phyloP scores from a whole-genome alignment of 2,888 invertebrate genomes.

The Ischnura elegans region DNA sequence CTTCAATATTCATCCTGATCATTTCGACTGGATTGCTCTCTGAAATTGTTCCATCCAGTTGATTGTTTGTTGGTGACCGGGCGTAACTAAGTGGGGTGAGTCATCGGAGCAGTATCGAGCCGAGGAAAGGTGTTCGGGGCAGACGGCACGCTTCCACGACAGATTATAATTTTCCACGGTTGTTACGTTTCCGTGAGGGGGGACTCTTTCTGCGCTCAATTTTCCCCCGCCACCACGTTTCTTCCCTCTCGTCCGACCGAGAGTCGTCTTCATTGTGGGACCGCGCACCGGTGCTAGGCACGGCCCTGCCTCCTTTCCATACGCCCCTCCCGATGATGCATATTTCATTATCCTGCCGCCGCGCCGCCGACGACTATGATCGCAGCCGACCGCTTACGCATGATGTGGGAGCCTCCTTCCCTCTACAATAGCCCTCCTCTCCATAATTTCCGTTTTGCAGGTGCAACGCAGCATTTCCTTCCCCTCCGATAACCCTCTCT shows the following conservation, averaged over 20 bases:
- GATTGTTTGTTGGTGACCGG: neutral
- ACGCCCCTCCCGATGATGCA: neutral
- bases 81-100: slow-evolving; percentile 10
- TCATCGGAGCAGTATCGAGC: neutral
- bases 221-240: neutral
- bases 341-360: slow-evolving; percentile 26
- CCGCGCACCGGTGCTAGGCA: neutral
- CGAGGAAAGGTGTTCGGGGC: neutral
- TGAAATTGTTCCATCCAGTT: neutral
- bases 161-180: neutral
- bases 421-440: neutral
- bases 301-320: neutral
- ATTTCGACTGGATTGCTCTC: neutral
- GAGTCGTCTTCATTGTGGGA: neutral
- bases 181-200: neutral
- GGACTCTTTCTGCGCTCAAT: neutral
- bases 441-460: slow-evolving; percentile 16
- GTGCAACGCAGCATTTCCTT: neutral
- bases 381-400: neutral
- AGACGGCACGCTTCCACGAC: neutral
- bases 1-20: neutral
- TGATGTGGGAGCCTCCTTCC: neutral
- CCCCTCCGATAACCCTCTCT: neutral
- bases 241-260: neutral
- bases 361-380: too few relatives aligned